Conservation (phyloP, 1,140 invertebrate genomes). For the Drosophila triauraria region DNA sequence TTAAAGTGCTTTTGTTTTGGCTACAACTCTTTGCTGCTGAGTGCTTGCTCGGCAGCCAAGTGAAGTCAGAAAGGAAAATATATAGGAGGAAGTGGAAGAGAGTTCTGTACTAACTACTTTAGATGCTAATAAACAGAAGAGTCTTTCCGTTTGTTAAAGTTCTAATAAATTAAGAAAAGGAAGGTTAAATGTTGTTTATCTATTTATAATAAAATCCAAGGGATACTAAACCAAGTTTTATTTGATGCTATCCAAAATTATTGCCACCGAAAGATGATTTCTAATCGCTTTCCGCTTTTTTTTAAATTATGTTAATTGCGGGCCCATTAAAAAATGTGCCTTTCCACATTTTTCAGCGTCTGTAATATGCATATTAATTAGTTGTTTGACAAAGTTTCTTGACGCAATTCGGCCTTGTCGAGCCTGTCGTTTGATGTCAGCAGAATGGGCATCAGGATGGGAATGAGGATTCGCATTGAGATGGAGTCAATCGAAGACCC, state of each 20-base stretch:
- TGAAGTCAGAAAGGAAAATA: constrained; percentile 1
- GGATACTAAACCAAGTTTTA: no score
- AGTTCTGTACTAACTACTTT: neutral
- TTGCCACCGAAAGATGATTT: neutral
- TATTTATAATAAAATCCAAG: no score
- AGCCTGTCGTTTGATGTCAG: constrained; percentile 26
- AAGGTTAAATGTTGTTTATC: no score
- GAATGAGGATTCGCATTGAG: neutral
- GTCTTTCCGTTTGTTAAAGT: neutral
- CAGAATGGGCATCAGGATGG: neutral
- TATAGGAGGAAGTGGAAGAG: neutral
- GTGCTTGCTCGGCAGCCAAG: constrained; percentile 3
- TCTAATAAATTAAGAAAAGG: no score
- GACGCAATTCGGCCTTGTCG: constrained; percentile 41
- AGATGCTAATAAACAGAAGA: neutral
- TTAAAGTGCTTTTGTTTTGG: constrained; percentile 59
- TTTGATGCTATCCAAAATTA: neutral
- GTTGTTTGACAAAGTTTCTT: constrained; percentile 41
- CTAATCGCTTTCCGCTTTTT: constrained; percentile 2
- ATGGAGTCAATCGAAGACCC: constrained; percentile 10
- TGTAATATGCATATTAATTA: constrained; percentile 61
- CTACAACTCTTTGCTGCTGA: constrained; percentile 2
- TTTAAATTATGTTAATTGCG: constrained; percentile 59
- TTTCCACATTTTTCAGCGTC: constrained; percentile 11
- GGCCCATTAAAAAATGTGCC: constrained; percentile 37